These are phyloP conservation scores for Pandemis heparana DNA, from an alignment of 2,888 invertebrate genomes.

Conservation along the genomic window DNA sequence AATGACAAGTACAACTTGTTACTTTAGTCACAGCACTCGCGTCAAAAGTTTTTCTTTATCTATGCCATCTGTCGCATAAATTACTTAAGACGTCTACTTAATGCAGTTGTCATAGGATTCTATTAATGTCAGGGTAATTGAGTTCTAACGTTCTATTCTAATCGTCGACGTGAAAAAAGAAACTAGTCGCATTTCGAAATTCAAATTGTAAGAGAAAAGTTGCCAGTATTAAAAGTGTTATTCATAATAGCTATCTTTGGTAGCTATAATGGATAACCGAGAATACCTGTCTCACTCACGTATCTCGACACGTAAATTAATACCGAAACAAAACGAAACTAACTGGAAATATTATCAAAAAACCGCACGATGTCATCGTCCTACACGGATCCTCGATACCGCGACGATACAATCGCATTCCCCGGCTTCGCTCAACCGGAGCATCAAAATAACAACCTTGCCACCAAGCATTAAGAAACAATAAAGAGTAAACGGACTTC, in stretches of 20 bases:
- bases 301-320: conserved; percentile 77
- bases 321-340: conserved; percentile 68
- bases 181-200: conserved; percentile 28
- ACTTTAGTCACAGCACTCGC: background rate
- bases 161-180: conserved; percentile 43
- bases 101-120: conserved; percentile 27
- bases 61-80: conserved; percentile 38
- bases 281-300: conserved; percentile 54
- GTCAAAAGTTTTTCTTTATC: conserved; percentile 11
- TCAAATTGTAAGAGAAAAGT: background rate
- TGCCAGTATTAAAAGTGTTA: background rate
- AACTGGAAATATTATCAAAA: conserved; percentile 71
- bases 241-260: conserved; percentile 7
- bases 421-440: conserved; percentile 22
- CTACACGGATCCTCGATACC: conserved; percentile 72
- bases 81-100: conserved; percentile 31
- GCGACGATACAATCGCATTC: conserved; percentile 57
- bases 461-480: conserved; percentile 10
- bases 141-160: conserved; percentile 6
- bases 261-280: conserved; percentile 11
- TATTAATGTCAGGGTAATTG: conserved; percentile 24
- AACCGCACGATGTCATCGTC: conserved; percentile 77
- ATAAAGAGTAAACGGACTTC: conserved; percentile 5
- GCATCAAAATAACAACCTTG: conserved; percentile 21
- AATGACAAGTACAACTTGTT: conserved; percentile 8